A percentile compares a stretch with the other conserved stretches of the same genome.
These are phyloP conservation scores for Crypturellus undulatus DNA, from an alignment of 2,113 vertebrate genomes.

Conservation along the genomic window DNA sequence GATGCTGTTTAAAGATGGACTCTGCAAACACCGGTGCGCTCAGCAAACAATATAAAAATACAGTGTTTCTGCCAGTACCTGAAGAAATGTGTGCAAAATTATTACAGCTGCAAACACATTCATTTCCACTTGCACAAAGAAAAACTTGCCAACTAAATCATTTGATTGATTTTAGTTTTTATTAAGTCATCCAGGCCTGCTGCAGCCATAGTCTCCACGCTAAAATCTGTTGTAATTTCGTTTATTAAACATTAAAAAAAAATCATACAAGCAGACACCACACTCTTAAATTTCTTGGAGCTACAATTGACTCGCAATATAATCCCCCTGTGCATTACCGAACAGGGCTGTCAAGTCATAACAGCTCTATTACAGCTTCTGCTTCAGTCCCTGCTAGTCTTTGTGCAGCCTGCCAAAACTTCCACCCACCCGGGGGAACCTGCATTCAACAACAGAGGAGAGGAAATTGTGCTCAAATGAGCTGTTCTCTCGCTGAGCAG, in stretches of 20 bases:
- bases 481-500: background rate
- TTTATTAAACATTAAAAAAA: conserved; percentile 26
- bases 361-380: conserved; percentile 67
- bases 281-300: conserved; percentile 39
- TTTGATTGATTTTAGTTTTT: conserved; percentile 31
- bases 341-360: conserved; percentile 53
- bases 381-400: conserved; percentile 16
- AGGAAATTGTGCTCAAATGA: background rate
- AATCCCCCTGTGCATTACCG: conserved; percentile 18
- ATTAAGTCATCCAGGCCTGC: conserved; percentile 14
- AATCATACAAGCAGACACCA: background rate
- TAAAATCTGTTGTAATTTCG: conserved; percentile 23
- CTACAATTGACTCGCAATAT: conserved; percentile 41
- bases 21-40: background rate
- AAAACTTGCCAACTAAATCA: conserved; percentile 28
- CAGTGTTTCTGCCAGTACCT: conserved; percentile 24
- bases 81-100: conserved; percentile 53
- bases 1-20: background rate
- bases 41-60: background rate
- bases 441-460: background rate
- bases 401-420: conserved; percentile 30
- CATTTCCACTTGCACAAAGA: conserved; percentile 20
- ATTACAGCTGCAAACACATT: conserved; percentile 53
- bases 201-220: background rate
- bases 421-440: conserved; percentile 19